Evolutionary conservation across 2,113 vertebrate genomes (phyloP), one percentile per base, ranked within the genome.

Genomic region (Steatornis caripensis): DNA sequence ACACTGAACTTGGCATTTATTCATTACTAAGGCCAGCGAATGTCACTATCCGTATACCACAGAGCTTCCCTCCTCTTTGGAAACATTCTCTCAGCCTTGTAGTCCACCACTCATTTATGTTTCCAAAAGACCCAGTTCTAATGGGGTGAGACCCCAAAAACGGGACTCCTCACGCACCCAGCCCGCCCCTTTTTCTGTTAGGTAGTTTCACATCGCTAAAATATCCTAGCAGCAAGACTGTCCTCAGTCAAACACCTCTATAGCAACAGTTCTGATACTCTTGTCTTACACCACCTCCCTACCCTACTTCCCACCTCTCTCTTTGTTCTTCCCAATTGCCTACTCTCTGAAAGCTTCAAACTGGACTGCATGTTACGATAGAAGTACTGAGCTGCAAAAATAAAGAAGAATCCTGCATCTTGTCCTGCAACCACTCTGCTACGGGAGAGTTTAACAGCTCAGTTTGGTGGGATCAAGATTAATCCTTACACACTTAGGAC

Each of bases 11-110:
- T 77, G 91, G 93, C 87, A 96, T 92, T 95, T 85, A 80, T 45
- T 92, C 94, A 66, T 96, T 36, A 92, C 75, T 69, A 94, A 97
- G 95, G 95, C 96, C 87, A 97, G 90, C 82, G 95, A 97, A 49
- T 51, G 68, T 91, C 78, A 95, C 95, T 95, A 94, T 46, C 64
- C 89, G 72, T 65, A 49, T 53, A 75, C 76, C 95, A 95, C 93
- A 96, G 91, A 96, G 72, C 79, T 84, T 75, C 34, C 66, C n/a
- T 32, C 77, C 78, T 93, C 80, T 78, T 20, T 62, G 79, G 91
- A 93, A 91, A 84, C 45, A 2, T 89, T 58, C 55, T 90, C 69
- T 36, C 76, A 85, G 23, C 84, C 88, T 75, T 53, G 36, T 49
- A 81, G 60, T 58, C 75, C 41, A 81, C 80, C 57, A 36, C 36